Evolutionary conservation across 2,888 invertebrate species (phyloP), one percentile per base, ranked within the genome.

Genomic region (Cryptus viduatorius): DNA sequence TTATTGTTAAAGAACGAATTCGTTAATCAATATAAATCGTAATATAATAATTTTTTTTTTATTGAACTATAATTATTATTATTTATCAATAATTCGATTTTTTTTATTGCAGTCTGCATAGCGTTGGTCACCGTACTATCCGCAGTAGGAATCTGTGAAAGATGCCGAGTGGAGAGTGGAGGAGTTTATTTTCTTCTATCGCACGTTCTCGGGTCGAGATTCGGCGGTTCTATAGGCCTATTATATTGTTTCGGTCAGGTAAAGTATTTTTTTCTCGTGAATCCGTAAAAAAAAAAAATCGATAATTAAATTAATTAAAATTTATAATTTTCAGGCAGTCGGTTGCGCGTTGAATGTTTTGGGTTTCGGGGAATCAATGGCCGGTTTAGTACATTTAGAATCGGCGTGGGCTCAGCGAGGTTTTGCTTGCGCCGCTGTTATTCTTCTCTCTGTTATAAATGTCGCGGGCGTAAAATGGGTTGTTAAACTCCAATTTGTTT

Each of bases 391-490:
- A 44, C 96, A 96, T 10, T 94, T 96, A 14, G 95, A 96, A 48
- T 96, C 95, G 79, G 95, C 95, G 83, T 98, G 98, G 97, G 97
- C 97, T 7, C 97, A 98, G 68, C 95, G 98, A 90, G 97, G 97
- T 3, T 97, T 99, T 93, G 99, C 98, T 8, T 96, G 97, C 77
- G 96, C 97, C 5, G 98, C 98, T 65, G 97, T 99, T 1, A 94
- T 98, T 65, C 94, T 98, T 50, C 95, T 99, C 19, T 97, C 98
- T 78, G 96, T 97, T 85, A 98, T 99, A 88, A 99, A 99, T 94
- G 95, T 99, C 59, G 98, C 99, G 37, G 99, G 99, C 56, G 99
- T 99, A 0, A 99, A 99, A 93, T 99, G 99, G 98, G 99, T 99
- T 37, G 97, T 99, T 80, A 98, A 99, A 92, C 94, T 99, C 77